Evolutionary conservation across 2,113 vertebrate species (phyloP), one percentile per base, ranked within the genome.

Genomic region (Calypte anna): DNA sequence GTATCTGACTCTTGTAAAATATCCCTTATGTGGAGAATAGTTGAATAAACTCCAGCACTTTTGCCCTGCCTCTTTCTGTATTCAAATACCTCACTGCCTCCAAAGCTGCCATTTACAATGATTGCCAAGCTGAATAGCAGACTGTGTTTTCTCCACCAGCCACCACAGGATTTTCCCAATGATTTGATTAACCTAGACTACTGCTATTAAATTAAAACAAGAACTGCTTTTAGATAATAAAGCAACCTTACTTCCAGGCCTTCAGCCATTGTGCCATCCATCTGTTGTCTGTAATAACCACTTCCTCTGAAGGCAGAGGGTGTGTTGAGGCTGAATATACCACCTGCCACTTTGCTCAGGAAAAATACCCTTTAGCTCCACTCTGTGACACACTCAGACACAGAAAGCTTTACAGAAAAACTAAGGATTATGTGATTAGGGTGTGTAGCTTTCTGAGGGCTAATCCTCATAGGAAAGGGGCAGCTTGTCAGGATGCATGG

Each of bases 161-260:
- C 90, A 98, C 95, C 30, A 46, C 4, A 18, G 44, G 86, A 94
- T 96, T 98, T 97, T 89, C 83, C 88, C 90, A 59, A 55, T 95
- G 95, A 80, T 91, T 93, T 87, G 87, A 96, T 96, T 97, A 97
- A 97, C 93, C 95, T 97, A 98, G 98, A 85, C 87, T 59, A 88
- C 46, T 74, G 61, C 88, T 91, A 46, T 89, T 88, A 83, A 90
- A 95, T 77, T 81, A 96, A 92, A 87, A 64, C 19, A 82, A 63
- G 87, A 40, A 2, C 1, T 58, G 10, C 27, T 53, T 82, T 95
- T 69, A 93, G 86, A 91, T 33, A 84, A 83, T 70, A 87, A 88
- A 33, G 15, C 43, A 68, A 67, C 38, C 77, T 28, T 67, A 88
- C 53, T 72, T 61, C 57, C 55, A 80, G 73, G 67, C 55, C 48